These are phyloP conservation scores for Grallaria varia DNA, from an alignment of 2,113 vertebrate genomes.

Conservation along the genomic window DNA sequence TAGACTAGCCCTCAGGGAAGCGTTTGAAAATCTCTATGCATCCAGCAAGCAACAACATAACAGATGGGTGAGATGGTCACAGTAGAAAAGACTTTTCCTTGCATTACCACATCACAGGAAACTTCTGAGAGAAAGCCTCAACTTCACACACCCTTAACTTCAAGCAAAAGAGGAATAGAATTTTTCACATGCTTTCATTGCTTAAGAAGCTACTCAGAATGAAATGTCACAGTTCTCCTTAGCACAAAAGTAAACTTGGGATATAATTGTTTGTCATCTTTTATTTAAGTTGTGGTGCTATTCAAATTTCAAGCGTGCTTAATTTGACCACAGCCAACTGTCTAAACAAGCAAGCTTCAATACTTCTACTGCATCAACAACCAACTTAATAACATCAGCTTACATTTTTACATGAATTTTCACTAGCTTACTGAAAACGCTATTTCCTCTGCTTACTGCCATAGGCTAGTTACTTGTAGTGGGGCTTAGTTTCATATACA, in stretches of 20 bases:
- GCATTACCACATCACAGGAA: constrained; percentile 42
- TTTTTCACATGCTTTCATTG: neutral
- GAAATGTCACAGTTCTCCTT: constrained; percentile 19
- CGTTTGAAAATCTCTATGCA: neutral
- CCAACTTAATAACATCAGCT: neutral
- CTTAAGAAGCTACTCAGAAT: constrained; percentile 6
- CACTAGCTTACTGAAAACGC: neutral
- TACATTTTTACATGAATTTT: neutral
- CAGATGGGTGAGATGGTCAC: constrained; percentile 30
- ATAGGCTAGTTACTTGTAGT: neutral
- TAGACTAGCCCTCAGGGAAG: neutral
- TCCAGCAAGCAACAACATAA: neutral
- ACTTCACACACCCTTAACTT: constrained; percentile 38
- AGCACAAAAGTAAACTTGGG: neutral
- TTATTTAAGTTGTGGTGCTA: neutral
- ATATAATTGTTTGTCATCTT: constrained; percentile 40
- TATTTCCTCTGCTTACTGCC: neutral
- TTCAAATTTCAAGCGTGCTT: neutral
- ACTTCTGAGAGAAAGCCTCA: constrained; percentile 8
- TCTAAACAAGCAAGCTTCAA: constrained; percentile 5
- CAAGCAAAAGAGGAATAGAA: neutral
- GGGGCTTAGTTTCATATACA: neutral
- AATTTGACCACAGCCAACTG: constrained; percentile 16
- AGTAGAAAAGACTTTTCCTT: neutral
- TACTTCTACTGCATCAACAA: neutral